Evolutionary conservation across 2,888 invertebrate species (phyloP).

Genomic region (Hyles lineata): DNA sequence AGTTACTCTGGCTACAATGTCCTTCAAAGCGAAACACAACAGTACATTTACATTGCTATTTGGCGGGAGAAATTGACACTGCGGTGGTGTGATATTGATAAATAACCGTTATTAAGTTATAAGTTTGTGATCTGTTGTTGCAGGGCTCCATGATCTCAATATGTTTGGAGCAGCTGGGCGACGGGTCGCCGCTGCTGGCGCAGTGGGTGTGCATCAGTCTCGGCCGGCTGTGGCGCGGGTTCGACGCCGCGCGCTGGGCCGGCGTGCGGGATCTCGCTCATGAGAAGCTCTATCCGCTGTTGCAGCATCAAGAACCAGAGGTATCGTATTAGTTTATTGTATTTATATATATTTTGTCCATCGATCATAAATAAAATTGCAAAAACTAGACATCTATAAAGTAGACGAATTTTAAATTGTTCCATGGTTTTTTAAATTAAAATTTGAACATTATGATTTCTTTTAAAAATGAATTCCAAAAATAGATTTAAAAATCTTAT

Average conservation of each 20-base stretch:
- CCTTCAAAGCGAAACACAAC: no score
- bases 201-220: slow-evolving; percentile 97
- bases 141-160: slow-evolving; percentile 95
- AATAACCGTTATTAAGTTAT: background rate
- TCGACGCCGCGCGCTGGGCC: slow-evolving; percentile 93
- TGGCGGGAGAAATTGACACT: no score
- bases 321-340: slow-evolving; percentile 57
- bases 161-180: slow-evolving; percentile 94
- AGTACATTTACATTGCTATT: no score
- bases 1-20: no score
- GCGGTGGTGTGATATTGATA: no score
- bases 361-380: no score
- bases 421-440: background rate
- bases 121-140: background rate
- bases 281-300: slow-evolving; percentile 94
- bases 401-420: no score
- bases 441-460: no score
- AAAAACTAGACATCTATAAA: no score
- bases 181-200: slow-evolving; percentile 86
- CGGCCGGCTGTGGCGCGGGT: slow-evolving; percentile 95
- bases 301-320: slow-evolving; percentile 94
- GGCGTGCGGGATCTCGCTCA: slow-evolving; percentile 98
- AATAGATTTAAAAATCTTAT: no score
- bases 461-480: no score
- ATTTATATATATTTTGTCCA: background rate